Base-by-base conservation (phyloP, 1,140 invertebrate species). In the Drosophila navojoa region DNA sequence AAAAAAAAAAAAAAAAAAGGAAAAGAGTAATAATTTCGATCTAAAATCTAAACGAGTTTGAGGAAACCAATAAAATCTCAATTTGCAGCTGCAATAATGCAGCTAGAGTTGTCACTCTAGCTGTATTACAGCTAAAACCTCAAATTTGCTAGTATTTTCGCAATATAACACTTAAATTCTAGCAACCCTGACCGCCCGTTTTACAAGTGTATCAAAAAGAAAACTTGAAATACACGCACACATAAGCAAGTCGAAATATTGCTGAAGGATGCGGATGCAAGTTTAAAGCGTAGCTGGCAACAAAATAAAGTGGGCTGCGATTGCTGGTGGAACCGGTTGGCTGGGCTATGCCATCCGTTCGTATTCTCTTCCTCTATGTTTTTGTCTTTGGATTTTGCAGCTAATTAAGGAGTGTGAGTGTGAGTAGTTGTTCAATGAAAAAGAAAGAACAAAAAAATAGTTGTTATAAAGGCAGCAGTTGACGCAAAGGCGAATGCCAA, bases 401-500 rank as follows among this genome's bases (percentile, higher is more conserved):
- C 59, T 74, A 70, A 74, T 70, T 74, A 74, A 74, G 47, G 4
- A 16, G 29, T 50, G 29, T 50, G 49, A 35, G 55, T 47, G 29
- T 44, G 55, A 25, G 38, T 60, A 58, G 72, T 72, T 58, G 72
- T 72, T 58, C 75, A 77, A 73, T 74, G 54, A 77, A 78, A 29
- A 29, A 6, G 4, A 27, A 3, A n/a, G n/a, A n/a, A n/a, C n/a
- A n/a, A 22, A 77, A 75, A 76, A 68, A 44, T 44, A 68, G 76
- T 82, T 68, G 61, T 59, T 76, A 19, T 62, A 60, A 54, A 45
- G 22, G 27, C 32, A 53, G 35, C 16, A 54, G 40, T 38, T 64
- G 58, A 69, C 79, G 57, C 66, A 76, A 76, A 70, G 58, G 45
- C 70, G 60, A 66, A 68, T 77, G 76, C 53, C 82, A 86, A 86